Evolutionary conservation across 2,888 invertebrate genomes (phyloP).

Genomic region (Acleris laterana): DNA sequence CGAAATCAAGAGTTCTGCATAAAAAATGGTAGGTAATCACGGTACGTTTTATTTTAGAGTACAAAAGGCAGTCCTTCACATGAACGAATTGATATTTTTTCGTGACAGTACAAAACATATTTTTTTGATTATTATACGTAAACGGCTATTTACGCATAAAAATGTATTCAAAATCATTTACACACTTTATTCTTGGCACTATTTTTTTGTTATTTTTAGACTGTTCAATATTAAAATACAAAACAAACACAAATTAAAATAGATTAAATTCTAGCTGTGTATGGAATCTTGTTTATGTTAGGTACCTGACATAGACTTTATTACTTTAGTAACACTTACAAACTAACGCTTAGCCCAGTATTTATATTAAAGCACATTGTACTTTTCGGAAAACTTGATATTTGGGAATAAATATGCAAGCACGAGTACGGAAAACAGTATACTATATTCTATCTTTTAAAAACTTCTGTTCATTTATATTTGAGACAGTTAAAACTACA

Average conservation of each 20-base stretch:
- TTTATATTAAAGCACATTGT: too few relatives aligned
- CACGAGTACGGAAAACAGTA: not conserved
- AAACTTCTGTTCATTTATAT: too few relatives aligned
- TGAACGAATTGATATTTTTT: too few relatives aligned
- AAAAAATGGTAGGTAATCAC: not conserved
- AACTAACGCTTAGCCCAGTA: not conserved
- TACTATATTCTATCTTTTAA: too few relatives aligned
- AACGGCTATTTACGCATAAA: slow-evolving; percentile 60
- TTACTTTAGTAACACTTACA: not conserved
- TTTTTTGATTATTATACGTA: slow-evolving; percentile 52
- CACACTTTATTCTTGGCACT: slow-evolving; percentile 18
- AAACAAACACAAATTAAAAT: slow-evolving; percentile 18
- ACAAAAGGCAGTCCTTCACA: too few relatives aligned
- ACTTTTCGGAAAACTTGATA: too few relatives aligned
- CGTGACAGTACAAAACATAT: too few relatives aligned
- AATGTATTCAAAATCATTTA: slow-evolving; percentile 44
- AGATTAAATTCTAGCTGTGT: slow-evolving; percentile 14
- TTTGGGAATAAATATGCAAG: not conserved
- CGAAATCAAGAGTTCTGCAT: slow-evolving; percentile 12
- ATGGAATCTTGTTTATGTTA: slow-evolving; percentile 19
- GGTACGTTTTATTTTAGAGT: too few relatives aligned
- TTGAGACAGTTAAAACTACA: too few relatives aligned
- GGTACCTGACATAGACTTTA: slow-evolving; percentile 23
- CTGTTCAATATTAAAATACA: slow-evolving; percentile 25
- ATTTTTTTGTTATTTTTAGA: slow-evolving; percentile 18